Conservation (phyloP, 2,113 vertebrate genomes). For the Catharus fuscescens region DNA sequence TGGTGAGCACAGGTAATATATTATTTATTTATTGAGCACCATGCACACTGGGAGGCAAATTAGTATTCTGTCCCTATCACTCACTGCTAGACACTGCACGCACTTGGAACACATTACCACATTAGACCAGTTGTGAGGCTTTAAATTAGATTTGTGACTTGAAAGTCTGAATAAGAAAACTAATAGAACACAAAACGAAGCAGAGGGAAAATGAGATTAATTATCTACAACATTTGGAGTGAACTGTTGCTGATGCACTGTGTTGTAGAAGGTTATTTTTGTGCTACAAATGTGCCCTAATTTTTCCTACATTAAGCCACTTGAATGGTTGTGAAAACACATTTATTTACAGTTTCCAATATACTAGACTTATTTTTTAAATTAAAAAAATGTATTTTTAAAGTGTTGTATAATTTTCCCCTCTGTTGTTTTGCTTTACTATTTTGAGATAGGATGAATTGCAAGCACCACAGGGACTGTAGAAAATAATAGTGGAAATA, state of each 20-base stretch:
- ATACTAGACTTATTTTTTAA: not conserved
- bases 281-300: slow-evolving; percentile 23
- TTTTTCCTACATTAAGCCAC: slow-evolving; percentile 22
- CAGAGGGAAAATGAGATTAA: slow-evolving; percentile 78
- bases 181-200: slow-evolving; percentile 81
- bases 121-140: slow-evolving; percentile 78
- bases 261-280: slow-evolving; percentile 57
- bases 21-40: slow-evolving; percentile 76
- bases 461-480: not conserved
- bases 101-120: slow-evolving; percentile 75
- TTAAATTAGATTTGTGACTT: slow-evolving; percentile 85
- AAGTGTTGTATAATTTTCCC: not conserved
- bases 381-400: slow-evolving; percentile 27
- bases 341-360: slow-evolving; percentile 47
- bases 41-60: slow-evolving; percentile 60
- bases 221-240: slow-evolving; percentile 74
- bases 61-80: slow-evolving; percentile 69
- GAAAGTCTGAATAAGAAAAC: slow-evolving; percentile 84
- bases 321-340: slow-evolving; percentile 22
- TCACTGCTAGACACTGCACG: slow-evolving; percentile 65
- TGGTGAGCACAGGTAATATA: slow-evolving; percentile 50
- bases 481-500: not conserved
- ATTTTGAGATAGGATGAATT: not conserved
- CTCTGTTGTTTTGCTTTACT: not conserved
- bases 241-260: slow-evolving; percentile 56